Percentiles rank a stretch among this genome's conserved stretches.
These are phyloP conservation scores for Notarius lentiginosus DNA, from an alignment of 2,113 vertebrate species.

Conservation along the genomic window DNA sequence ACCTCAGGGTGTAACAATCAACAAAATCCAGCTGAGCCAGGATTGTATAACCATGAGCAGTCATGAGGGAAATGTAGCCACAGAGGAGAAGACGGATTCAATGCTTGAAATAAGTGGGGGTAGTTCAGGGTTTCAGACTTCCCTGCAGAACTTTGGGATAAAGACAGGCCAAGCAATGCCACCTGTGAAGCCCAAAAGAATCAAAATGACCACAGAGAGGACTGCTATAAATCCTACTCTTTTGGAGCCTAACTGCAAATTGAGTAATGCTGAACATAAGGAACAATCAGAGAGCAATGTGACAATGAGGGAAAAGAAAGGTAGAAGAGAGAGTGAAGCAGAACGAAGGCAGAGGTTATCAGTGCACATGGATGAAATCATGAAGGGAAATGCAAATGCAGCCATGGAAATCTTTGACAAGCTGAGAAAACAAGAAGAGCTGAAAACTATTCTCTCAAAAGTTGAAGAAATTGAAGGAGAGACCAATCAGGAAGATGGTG, in stretches of 20 bases:
- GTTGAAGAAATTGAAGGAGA: constrained; percentile 85
- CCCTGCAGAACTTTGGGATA: constrained; percentile 62
- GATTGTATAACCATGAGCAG: background rate
- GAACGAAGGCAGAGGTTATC: constrained; percentile 83
- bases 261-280: constrained; percentile 3
- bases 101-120: constrained; percentile 49
- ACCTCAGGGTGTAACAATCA: background rate
- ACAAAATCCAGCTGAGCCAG: background rate
- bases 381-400: constrained; percentile 79
- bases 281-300: constrained; percentile 55
- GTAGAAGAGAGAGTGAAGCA: constrained; percentile 76
- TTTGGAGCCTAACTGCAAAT: constrained; percentile 14
- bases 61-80: background rate
- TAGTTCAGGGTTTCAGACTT: constrained; percentile 56
- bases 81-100: constrained; percentile 26
- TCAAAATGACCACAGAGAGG: constrained; percentile 57
- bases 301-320: constrained; percentile 78
- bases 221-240: constrained; percentile 8
- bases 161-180: constrained; percentile 54
- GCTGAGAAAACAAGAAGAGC: constrained; percentile 80
- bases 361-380: constrained; percentile 86
- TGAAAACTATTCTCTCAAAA: constrained; percentile 80
- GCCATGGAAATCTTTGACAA: constrained; percentile 83
- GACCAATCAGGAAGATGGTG: constrained; percentile 74
- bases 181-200: constrained; percentile 69